Percentiles rank a stretch among this genome's conserved stretches.
These are phyloP conservation scores for Ormyrus labotus DNA, from an alignment of 2,888 invertebrate species.

Conservation along the genomic window DNA sequence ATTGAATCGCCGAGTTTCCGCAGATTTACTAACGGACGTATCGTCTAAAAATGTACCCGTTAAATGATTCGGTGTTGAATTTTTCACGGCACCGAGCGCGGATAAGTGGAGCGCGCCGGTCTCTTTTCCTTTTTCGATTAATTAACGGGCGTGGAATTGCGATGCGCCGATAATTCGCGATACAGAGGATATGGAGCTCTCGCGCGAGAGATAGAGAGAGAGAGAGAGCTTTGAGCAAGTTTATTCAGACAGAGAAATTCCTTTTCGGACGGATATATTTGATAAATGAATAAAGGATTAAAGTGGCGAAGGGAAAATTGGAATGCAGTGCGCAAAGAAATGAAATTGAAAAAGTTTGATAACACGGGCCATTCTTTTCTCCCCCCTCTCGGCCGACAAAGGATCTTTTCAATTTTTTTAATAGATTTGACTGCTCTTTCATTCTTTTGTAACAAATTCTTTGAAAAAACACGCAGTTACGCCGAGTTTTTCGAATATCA, in stretches of 20 bases:
- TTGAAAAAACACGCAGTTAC: neutral
- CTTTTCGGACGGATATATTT: slow-evolving; percentile 25
- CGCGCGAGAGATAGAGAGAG: no score
- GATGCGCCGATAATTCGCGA: slow-evolving; percentile 35
- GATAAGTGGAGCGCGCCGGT: neutral
- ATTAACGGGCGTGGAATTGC: slow-evolving; percentile 22
- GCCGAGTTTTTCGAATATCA: neutral
- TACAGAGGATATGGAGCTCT: neutral
- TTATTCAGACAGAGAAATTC: slow-evolving; percentile 26
- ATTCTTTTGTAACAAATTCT: neutral
- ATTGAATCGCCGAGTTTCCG: no score
- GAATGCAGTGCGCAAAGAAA: slow-evolving; percentile 38
- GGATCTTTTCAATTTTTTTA: slow-evolving; percentile 11
- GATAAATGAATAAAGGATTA: slow-evolving; percentile 51
- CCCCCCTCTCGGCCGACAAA: neutral
- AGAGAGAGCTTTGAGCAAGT: slow-evolving; percentile 26
- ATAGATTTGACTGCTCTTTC: neutral
- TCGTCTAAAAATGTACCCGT: no score
- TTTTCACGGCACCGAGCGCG: neutral
- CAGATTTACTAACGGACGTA: no score
- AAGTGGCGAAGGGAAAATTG: slow-evolving; percentile 34
- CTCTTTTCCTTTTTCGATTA: slow-evolving; percentile 20
- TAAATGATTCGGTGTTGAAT: no score
- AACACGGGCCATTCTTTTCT: slow-evolving; percentile 1
- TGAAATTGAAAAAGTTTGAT: slow-evolving; percentile 44